These are phyloP conservation scores for Tetranychus cinnabarinus DNA, from an alignment of 1,140 invertebrate species.

Conservation along the genomic window DNA sequence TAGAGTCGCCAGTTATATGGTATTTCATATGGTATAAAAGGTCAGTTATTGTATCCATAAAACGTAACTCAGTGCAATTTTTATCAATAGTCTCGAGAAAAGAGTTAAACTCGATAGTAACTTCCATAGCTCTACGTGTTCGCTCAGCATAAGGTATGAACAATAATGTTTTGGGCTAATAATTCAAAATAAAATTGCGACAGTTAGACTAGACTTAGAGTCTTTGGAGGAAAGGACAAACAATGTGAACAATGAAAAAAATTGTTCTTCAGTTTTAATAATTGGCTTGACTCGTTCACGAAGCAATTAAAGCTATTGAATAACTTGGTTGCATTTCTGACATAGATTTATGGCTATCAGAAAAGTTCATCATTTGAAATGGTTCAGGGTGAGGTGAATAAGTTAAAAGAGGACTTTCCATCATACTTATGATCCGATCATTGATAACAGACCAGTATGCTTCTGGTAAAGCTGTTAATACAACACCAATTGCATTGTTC, in stretches of 20 bases:
- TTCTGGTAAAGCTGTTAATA: conserved; percentile 69
- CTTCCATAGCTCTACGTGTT: conserved; percentile 44
- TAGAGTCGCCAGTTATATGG: conserved; percentile 84
- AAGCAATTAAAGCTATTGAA: conserved; percentile 53
- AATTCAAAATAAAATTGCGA: too few species aligned
- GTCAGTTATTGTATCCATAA: conserved; percentile 81
- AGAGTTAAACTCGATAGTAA: conserved; percentile 68
- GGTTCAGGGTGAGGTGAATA: conserved; percentile 32
- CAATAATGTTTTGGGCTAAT: too few species aligned
- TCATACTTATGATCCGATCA: conserved; percentile 49
- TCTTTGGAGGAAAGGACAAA: conserved; percentile 63
- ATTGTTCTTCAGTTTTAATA: conserved; percentile 63
- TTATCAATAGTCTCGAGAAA: conserved; percentile 70
- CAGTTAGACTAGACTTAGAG: conserved; percentile 20
- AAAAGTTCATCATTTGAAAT: conserved; percentile 51
- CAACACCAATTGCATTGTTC: conserved; percentile 74
- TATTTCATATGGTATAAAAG: conserved; percentile 77
- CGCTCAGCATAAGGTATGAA: conserved; percentile 35
- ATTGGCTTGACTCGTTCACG: conserved; percentile 53
- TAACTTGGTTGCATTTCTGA: conserved; percentile 61
- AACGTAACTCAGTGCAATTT: conserved; percentile 38
- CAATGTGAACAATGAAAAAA: conserved; percentile 65
- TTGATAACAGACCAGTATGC: conserved; percentile 53
- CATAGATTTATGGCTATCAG: conserved; percentile 44
- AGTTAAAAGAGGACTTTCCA: conserved; percentile 37